Evolutionary conservation across 2,797 vertebrate species (phyloP).

Genomic region (Staurois parvus): DNA sequence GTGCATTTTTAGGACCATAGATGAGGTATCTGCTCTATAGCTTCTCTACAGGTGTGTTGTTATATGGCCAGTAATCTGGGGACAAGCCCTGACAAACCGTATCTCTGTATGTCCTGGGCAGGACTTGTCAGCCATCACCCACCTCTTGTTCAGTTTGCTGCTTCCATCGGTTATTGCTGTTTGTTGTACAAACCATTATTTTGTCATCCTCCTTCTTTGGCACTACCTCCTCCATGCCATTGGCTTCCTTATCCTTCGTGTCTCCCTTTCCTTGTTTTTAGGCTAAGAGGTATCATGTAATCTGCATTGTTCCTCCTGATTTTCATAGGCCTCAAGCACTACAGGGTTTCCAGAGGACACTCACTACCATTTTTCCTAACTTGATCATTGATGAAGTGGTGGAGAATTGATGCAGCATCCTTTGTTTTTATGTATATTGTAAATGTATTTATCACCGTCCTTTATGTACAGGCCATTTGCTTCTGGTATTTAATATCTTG

Average conservation of each 20-base stretch:
- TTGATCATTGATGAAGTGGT: constrained; percentile 3
- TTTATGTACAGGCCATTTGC: constrained; percentile 22
- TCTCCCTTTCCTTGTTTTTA: constrained; percentile 6
- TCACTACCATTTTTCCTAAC: constrained; percentile 15
- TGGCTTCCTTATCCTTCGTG: constrained; percentile 2
- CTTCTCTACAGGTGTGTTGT: constrained; percentile 68
- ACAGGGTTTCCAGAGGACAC: constrained; percentile 51
- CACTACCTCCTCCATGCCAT: constrained; percentile 34
- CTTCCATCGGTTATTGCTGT: constrained; percentile 68
- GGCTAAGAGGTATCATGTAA: constrained; percentile 14
- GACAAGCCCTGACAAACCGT: constrained; percentile 67
- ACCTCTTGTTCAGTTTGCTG: constrained; percentile 65
- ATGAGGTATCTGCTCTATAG: constrained; percentile 70
- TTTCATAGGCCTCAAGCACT: constrained; percentile 52
- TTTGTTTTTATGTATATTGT: constrained; percentile 43
- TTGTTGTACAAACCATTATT: constrained; percentile 44
- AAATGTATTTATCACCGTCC: constrained; percentile 52
- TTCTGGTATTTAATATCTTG: constrained; percentile 51
- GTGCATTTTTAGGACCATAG: constrained; percentile 78
- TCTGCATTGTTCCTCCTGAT: constrained; percentile 24
- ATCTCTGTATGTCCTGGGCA: constrained; percentile 68
- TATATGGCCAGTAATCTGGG: constrained; percentile 86
- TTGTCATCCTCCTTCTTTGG: constrained; percentile 46
- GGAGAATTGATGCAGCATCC: constrained; percentile 2
- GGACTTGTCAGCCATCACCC: neutral